Evolutionary conservation across 1,140 invertebrate species (phyloP).

Genomic region (Formica exsecta): DNA sequence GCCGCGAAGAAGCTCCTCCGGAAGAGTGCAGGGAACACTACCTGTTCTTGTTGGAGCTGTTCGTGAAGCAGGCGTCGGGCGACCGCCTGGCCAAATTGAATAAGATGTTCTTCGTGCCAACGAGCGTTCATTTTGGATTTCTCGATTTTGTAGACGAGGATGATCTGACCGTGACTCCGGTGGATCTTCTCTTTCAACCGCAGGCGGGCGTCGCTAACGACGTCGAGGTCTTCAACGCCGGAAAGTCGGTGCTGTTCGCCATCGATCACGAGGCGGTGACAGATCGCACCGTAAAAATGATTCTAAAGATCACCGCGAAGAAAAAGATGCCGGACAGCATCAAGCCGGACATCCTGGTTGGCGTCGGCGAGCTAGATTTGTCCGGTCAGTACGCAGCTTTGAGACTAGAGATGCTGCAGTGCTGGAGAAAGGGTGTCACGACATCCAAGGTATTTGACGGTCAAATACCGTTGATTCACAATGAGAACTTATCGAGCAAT

Average conservation of each 20-base stretch:
- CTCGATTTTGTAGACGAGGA: slow-evolving; percentile 75
- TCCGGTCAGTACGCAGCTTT: slow-evolving; percentile 78
- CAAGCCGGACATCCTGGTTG: slow-evolving; percentile 78
- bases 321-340: slow-evolving; percentile 79
- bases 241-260: slow-evolving; percentile 81
- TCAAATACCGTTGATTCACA: slow-evolving; percentile 73
- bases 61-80: slow-evolving; percentile 79
- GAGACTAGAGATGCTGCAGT: slow-evolving; percentile 79
- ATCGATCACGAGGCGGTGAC: slow-evolving; percentile 63
- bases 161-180: slow-evolving; percentile 77
- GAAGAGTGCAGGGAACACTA: slow-evolving; percentile 73
- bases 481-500: slow-evolving; percentile 64
- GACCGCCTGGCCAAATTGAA: slow-evolving; percentile 79
- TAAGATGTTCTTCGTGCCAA: slow-evolving; percentile 82
- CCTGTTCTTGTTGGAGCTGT: slow-evolving; percentile 83
- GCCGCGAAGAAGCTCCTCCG: neutral
- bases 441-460: slow-evolving; percentile 79
- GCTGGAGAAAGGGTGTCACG: slow-evolving; percentile 68
- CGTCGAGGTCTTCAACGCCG: slow-evolving; percentile 79
- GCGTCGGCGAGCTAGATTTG: slow-evolving; percentile 79
- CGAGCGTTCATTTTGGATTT: slow-evolving; percentile 79
- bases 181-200: slow-evolving; percentile 78
- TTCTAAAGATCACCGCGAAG: slow-evolving; percentile 72
- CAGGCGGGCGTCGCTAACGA: slow-evolving; percentile 69
- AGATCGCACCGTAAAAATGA: slow-evolving; percentile 72